These are phyloP conservation scores for Xestia rhomboidea DNA, from an alignment of 2,888 invertebrate genomes.

Conservation along the genomic window DNA sequence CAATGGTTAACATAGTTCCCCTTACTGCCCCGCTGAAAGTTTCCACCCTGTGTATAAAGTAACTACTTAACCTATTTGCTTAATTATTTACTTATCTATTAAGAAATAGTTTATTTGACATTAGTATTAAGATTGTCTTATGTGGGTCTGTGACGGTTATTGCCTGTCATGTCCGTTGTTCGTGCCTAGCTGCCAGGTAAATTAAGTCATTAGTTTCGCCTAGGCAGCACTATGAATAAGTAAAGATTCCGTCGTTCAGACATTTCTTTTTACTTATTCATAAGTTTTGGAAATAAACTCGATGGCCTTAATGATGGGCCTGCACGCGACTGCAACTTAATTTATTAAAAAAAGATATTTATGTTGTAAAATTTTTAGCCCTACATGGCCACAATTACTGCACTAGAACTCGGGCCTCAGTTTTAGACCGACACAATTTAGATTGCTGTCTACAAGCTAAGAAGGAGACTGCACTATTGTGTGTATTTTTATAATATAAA, in stretches of 20 bases:
- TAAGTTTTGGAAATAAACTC: not conserved
- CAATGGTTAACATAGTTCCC: too few relatives aligned
- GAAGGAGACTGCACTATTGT: not conserved
- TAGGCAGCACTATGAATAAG: not conserved
- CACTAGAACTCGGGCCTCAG: not conserved
- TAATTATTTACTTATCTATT: too few relatives aligned
- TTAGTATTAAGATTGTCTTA: not conserved
- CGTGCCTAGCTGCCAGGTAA: not conserved
- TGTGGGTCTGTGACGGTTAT: not conserved
- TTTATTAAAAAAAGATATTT: not conserved
- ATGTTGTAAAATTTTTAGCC: not conserved
- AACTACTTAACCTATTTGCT: not conserved
- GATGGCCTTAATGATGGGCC: not conserved
- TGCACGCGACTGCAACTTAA: not conserved
- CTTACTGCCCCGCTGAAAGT: too few relatives aligned
- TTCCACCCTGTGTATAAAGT: not conserved
- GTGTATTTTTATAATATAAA: too few relatives aligned
- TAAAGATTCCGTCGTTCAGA: not conserved
- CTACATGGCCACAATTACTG: too few relatives aligned
- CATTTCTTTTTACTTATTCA: slow-evolving; percentile 1
- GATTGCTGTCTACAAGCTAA: not conserved
- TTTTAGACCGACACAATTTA: not conserved
- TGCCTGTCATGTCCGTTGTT: not conserved
- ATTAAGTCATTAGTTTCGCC: not conserved
- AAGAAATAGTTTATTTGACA: not conserved